Evolutionary conservation across 2,113 vertebrate genomes (phyloP).

Genomic region (Rana temporaria): DNA sequence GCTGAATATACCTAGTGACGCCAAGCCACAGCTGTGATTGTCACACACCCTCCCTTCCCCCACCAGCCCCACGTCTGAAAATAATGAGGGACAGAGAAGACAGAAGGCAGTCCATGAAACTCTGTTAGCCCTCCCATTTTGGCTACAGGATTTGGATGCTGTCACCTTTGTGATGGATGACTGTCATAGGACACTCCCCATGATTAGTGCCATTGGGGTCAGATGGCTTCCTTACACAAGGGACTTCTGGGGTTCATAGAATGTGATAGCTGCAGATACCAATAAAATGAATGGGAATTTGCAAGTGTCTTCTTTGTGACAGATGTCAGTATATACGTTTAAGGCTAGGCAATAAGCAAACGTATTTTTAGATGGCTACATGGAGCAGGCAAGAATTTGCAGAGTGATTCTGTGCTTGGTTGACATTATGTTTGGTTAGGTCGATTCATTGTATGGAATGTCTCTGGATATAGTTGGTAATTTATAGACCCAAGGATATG

Average conservation of each 20-base stretch:
- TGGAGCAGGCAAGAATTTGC: too few relatives aligned
- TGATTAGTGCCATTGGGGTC: conserved; percentile 81
- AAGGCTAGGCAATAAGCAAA: not conserved
- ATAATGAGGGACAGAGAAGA: conserved; percentile 28
- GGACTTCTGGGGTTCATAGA: conserved; percentile 61
- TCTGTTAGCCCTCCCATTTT: conserved; percentile 56
- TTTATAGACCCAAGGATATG: too few relatives aligned
- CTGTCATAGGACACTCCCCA: conserved; percentile 78
- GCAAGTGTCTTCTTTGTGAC: conserved; percentile 26
- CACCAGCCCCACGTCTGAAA: conserved; percentile 2
- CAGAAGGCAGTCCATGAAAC: conserved; percentile 25
- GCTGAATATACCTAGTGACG: conserved; percentile 24
- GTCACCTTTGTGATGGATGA: conserved; percentile 80
- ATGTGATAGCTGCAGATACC: conserved; percentile 36
- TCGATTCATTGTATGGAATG: too few relatives aligned
- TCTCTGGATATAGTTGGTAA: too few relatives aligned
- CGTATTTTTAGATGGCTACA: not conserved
- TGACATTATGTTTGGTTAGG: too few relatives aligned
- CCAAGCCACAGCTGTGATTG: conserved; percentile 46
- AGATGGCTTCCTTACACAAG: conserved; percentile 80
- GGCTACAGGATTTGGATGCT: conserved; percentile 66
- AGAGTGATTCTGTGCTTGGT: too few relatives aligned
- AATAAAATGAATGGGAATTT: conserved; percentile 15
- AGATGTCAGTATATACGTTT: conserved; percentile 32
- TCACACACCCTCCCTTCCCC: conserved; percentile 43